Percentiles rank a stretch among this genome's conserved stretches.
phyloP scores from a whole-genome alignment of 1,140 invertebrate genomes.

The Drosophila paulistorum region DNA sequence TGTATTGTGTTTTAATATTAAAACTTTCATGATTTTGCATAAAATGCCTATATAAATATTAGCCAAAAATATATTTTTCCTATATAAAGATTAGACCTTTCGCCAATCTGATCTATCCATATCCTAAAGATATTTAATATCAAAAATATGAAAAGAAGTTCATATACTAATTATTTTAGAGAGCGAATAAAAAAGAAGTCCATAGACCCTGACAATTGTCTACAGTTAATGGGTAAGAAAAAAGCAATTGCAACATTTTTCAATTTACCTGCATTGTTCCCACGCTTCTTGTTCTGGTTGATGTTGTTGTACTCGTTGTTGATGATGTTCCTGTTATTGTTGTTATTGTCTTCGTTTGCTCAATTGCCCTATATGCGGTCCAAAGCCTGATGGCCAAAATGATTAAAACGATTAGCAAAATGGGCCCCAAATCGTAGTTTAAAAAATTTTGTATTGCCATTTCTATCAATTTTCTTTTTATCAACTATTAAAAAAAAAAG shows the following conservation, averaged over 20 bases:
- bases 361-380: slow-evolving; percentile 4
- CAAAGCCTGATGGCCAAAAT: slow-evolving; percentile 9
- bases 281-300: not conserved
- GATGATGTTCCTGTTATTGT: not conserved
- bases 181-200: too few relatives aligned
- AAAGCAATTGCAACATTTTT: slow-evolving; percentile 73
- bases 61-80: too few relatives aligned
- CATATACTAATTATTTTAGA: too few relatives aligned
- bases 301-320: not conserved
- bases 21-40: too few relatives aligned
- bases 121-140: too few relatives aligned
- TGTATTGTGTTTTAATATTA: too few relatives aligned
- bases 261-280: slow-evolving; percentile 67
- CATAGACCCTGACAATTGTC: not conserved
- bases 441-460: slow-evolving; percentile 13
- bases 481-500: not conserved
- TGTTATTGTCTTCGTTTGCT: slow-evolving; percentile 21
- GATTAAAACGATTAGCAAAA: slow-evolving; percentile 16
- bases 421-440: slow-evolving; percentile 13
- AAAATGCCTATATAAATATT: too few relatives aligned
- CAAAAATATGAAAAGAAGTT: too few relatives aligned
- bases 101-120: too few relatives aligned
- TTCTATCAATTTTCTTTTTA: slow-evolving; percentile 1
- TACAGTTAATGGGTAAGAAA: not conserved
- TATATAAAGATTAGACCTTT: too few relatives aligned